These are phyloP conservation scores for Puntigrus tetrazona DNA, from an alignment of 2,113 vertebrate species.

Conservation along the genomic window DNA sequence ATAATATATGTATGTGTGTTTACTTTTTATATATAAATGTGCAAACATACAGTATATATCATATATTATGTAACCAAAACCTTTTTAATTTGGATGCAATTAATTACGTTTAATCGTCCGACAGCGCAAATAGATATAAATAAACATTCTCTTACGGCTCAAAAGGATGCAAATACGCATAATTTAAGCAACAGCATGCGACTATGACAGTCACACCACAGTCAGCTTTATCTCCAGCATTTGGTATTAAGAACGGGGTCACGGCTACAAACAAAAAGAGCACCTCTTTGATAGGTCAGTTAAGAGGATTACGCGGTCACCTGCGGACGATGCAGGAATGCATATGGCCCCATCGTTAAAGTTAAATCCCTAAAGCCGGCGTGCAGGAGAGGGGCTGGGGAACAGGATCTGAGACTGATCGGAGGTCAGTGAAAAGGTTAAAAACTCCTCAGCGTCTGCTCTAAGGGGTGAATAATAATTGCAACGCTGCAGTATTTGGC, in stretches of 20 bases:
- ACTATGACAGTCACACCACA: neutral
- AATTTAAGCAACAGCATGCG: neutral
- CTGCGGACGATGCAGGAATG: slow-evolving; percentile 60
- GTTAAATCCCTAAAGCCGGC: slow-evolving; percentile 25
- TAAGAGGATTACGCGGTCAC: slow-evolving; percentile 70
- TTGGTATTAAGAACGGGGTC: neutral
- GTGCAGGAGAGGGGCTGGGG: neutral
- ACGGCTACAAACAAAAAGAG: slow-evolving; percentile 11
- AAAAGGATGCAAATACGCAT: neutral
- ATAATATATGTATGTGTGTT: too few relatives aligned
- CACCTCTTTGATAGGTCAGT: neutral
- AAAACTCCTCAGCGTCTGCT: neutral
- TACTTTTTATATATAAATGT: too few relatives aligned
- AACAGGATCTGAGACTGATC: slow-evolving; percentile 9
- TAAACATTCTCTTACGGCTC: neutral
- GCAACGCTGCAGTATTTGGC: neutral
- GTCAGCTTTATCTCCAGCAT: neutral
- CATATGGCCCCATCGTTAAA: neutral
- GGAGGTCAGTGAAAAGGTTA: slow-evolving; percentile 22
- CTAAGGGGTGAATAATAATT: slow-evolving; percentile 1
- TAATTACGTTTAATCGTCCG: too few relatives aligned
- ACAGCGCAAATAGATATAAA: too few relatives aligned
- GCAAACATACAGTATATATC: too few relatives aligned
- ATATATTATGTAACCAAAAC: too few relatives aligned
- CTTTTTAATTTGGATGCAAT: too few relatives aligned